These are phyloP conservation scores for Melanophora roralis DNA, from an alignment of 2,888 invertebrate genomes.

Conservation along the genomic window DNA sequence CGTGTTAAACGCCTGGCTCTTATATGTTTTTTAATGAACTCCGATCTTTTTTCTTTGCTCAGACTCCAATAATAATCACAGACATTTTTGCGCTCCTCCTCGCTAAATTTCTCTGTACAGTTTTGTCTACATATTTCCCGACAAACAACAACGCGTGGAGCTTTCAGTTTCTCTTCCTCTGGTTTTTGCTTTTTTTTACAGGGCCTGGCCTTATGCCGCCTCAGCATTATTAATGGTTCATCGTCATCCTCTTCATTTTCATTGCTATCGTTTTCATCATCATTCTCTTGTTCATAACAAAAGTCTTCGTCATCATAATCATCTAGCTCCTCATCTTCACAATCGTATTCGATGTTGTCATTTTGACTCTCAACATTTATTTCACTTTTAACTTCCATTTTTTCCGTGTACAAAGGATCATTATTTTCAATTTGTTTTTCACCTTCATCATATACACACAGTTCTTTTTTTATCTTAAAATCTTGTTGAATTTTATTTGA, in stretches of 20 bases:
- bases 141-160: conserved; percentile 9
- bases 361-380: conserved; percentile 5
- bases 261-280: not conserved
- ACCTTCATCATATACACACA: not conserved
- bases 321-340: not conserved
- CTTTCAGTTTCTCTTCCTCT: not conserved
- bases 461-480: conserved; percentile 13
- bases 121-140: conserved; percentile 53
- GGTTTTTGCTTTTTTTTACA: not conserved
- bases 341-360: not conserved
- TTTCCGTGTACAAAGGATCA: conserved; percentile 36
- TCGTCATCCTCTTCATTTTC: conserved; percentile 23
- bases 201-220: conserved; percentile 5
- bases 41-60: conserved; percentile 27
- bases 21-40: conserved; percentile 43
- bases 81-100: conserved; percentile 33
- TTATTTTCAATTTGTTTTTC: conserved; percentile 9
- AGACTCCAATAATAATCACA: conserved; percentile 60
- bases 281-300: not conserved
- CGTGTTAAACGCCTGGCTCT: conserved; percentile 29
- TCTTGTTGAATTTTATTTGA: conserved; percentile 27
- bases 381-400: conserved; percentile 43
- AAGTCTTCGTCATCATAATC: conserved; percentile 15
- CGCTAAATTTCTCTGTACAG: conserved; percentile 46
- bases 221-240: conserved; percentile 20